Evolutionary conservation across 2,797 vertebrate species (phyloP).

Genomic region (Cryptoblepharus egeriae): DNA sequence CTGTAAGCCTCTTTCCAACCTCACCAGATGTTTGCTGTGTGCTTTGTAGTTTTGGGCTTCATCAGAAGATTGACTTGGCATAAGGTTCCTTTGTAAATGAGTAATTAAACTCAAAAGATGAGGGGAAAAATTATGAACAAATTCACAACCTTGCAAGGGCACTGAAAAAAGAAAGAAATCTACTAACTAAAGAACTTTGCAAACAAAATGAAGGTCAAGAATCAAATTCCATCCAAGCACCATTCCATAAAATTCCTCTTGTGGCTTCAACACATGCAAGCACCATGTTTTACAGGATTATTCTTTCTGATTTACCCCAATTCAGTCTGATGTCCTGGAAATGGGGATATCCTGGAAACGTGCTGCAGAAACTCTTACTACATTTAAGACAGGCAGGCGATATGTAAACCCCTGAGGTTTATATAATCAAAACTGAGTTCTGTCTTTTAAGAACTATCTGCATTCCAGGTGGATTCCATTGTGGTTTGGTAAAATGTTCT

Average conservation of each 20-base stretch:
- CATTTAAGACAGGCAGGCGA: too few species aligned
- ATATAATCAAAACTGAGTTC: too few species aligned
- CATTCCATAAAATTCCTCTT: background rate
- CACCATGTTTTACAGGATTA: background rate
- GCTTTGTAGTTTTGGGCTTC: slow-evolving; percentile 66
- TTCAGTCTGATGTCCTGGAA: background rate
- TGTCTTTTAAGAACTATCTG: too few species aligned
- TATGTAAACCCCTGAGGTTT: too few species aligned
- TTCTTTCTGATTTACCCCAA: background rate
- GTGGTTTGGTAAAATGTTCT: too few species aligned
- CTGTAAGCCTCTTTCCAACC: slow-evolving; percentile 62
- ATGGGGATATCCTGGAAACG: too few species aligned
- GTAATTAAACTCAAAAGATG: slow-evolving; percentile 34
- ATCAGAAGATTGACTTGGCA: slow-evolving; percentile 72
- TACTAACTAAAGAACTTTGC: background rate
- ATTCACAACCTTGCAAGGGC: background rate
- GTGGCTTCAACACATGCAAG: background rate
- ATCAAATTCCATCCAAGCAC: too few species aligned
- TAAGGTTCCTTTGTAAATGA: slow-evolving; percentile 46
- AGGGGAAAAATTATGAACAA: slow-evolving; percentile 2
- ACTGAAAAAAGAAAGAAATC: background rate
- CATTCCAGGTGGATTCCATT: too few species aligned
- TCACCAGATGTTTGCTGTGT: slow-evolving; percentile 59
- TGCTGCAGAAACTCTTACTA: too few species aligned
- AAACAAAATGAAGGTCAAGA: background rate